Evolutionary conservation across 1,140 invertebrate genomes (phyloP), one percentile per base, ranked within the genome.

Genomic region (Doryteuthis pealeii): DNA sequence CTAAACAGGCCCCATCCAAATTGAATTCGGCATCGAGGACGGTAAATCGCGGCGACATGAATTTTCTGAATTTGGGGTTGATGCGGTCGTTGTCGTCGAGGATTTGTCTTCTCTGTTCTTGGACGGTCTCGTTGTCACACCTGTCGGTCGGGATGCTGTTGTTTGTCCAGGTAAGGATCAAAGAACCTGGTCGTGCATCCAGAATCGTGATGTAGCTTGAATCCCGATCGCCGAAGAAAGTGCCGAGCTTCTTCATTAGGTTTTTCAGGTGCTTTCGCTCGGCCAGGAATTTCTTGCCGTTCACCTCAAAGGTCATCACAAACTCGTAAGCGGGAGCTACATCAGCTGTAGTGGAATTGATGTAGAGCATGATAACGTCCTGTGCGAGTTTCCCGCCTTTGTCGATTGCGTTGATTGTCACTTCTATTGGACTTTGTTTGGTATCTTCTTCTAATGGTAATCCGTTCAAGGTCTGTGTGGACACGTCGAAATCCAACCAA

Each of bases 151-250:
- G 66, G 2, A 80, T 68, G 15, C 75, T 74, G 22, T 69, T 75
- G 45, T 80, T 80, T 15, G 75, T 77, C 79, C 79, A 80, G 14
- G 77, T 72, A 32, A 80, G n/a, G 15, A 77, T 49, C 26, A 80
- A 66, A 3, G 79, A 80, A 4, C 79, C 79, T 14, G 62, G 33
- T 3, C n/a, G n/a, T 26, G 78, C 68, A 69, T 75, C 45, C 32
- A 77, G 35, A 2, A 80, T 71, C 2, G 72, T 72, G 6, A 80
- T 75, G 26, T 73, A 45, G 2, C 72, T 40, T 66, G 69, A 26
- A 5, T 45, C 35, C 45, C 15, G 14, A 58, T 78, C 79, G 0
- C 62, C 70, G 62, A 80, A 80, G 31, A 76, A 74, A 14, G 12
- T 12, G 40, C 35, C 45, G 5, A 79, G 28, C 15, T 45, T 40